Percentiles rank a stretch among this genome's conserved stretches.
Conservation (phyloP, 2,113 vertebrate species). For the Triplophysa rosa region DNA sequence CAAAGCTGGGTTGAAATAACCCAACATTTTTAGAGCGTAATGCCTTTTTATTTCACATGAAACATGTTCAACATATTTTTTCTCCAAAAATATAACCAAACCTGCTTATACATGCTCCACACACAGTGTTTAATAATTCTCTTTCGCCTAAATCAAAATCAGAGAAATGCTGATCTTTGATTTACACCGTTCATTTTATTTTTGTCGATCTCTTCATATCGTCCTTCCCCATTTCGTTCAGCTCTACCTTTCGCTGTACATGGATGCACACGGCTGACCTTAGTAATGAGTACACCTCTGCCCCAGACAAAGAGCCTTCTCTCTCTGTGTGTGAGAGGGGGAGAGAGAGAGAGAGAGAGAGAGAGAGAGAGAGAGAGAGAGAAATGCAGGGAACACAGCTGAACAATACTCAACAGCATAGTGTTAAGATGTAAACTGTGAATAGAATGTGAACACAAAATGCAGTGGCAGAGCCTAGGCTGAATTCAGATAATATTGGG, state of each 20-base stretch:
- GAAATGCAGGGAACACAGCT: not conserved
- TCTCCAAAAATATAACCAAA: too few species aligned
- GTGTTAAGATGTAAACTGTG: constrained; percentile 15
- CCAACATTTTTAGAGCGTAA: too few species aligned
- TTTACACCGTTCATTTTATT: not conserved
- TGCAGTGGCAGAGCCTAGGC: not conserved
- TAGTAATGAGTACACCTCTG: constrained; percentile 33
- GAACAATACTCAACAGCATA: constrained; percentile 22
- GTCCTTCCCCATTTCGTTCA: not conserved
- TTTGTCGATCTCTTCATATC: not conserved
- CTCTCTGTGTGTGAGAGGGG: not conserved
- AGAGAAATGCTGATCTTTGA: not conserved
- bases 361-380: not conserved
- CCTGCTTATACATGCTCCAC: not conserved
- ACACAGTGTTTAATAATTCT: constrained; percentile 19
- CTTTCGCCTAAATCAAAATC: not conserved
- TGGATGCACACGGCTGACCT: constrained; percentile 41
- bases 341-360: not conserved
- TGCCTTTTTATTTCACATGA: too few species aligned
- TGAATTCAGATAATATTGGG: not conserved
- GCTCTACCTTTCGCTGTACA: constrained; percentile 8
- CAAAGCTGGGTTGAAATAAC: too few species aligned
- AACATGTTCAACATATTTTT: too few species aligned
- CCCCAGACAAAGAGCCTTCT: constrained; percentile 33
- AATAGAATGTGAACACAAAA: not conserved